phyloP scores from a whole-genome alignment of 2,113 vertebrate species.

The Scomber japonicus region DNA sequence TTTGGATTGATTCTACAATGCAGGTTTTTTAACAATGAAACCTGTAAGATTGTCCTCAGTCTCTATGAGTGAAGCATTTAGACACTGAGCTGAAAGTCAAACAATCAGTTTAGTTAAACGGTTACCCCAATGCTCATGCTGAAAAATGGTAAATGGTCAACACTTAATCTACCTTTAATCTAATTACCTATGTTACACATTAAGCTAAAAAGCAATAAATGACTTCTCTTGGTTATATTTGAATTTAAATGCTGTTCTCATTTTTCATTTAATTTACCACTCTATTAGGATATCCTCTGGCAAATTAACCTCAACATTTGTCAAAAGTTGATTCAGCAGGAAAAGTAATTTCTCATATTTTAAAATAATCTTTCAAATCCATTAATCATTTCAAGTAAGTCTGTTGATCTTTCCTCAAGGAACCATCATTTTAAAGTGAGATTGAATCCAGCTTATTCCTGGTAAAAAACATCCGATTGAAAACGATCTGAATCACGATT shows the following conservation, averaged over 20 bases:
- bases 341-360: not conserved
- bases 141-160: no score
- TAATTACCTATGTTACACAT: no score
- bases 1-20: no score
- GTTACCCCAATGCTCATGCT: no score
- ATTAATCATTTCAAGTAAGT: not conserved
- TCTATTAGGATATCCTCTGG: no score
- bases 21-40: no score
- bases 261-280: not conserved
- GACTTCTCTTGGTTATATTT: no score
- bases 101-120: not conserved
- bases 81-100: no score
- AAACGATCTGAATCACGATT: constrained; percentile 4
- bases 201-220: not conserved
- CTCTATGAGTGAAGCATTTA: no score
- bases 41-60: no score
- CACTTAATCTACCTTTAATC: no score
- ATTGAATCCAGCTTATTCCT: not conserved
- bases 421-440: not conserved
- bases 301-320: not conserved
- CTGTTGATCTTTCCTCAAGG: not conserved
- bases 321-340: not conserved
- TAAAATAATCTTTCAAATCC: not conserved
- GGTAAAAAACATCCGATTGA: not conserved
- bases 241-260: not conserved